A percentile compares a stretch with the other conserved stretches of the same genome.
These are phyloP conservation scores for Lordiphosa andalusiaca DNA, from an alignment of 2,888 invertebrate species.

Conservation along the genomic window DNA sequence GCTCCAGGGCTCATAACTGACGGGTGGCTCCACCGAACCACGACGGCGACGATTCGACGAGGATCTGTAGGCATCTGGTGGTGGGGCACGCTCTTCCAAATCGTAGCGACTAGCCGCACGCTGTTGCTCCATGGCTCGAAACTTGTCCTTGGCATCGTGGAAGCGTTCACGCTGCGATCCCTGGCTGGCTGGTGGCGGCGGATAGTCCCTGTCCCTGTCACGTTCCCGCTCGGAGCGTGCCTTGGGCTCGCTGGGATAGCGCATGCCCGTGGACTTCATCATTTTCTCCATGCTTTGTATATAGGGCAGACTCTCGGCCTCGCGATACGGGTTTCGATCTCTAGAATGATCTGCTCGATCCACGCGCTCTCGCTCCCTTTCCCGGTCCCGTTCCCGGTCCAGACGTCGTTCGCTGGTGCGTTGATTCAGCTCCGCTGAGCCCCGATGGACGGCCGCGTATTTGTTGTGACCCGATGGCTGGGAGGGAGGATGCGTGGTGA, in stretches of 20 bases:
- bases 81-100: slow-evolving; percentile 81
- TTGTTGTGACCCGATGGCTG: slow-evolving; percentile 66
- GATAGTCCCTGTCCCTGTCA: slow-evolving; percentile 17
- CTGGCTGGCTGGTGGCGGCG: slow-evolving; percentile 30
- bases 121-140: slow-evolving; percentile 87
- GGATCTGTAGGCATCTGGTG: slow-evolving; percentile 42
- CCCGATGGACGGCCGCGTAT: slow-evolving; percentile 68
- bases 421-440: slow-evolving; percentile 31
- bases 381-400: slow-evolving; percentile 51
- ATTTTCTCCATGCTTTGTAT: slow-evolving; percentile 80
- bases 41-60: slow-evolving; percentile 60
- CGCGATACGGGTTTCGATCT: slow-evolving; percentile 80
- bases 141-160: slow-evolving; percentile 92
- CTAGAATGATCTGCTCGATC: slow-evolving; percentile 69
- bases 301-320: slow-evolving; percentile 80
- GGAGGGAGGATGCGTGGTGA: slow-evolving; percentile 70
- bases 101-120: slow-evolving; percentile 79
- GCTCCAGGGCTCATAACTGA: slow-evolving; percentile 77
- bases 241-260: slow-evolving; percentile 56
- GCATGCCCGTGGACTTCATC: slow-evolving; percentile 80
- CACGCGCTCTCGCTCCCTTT: slow-evolving; percentile 50
- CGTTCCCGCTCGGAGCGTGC: slow-evolving; percentile 22
- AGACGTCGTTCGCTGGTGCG: slow-evolving; percentile 26
- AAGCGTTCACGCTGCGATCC: slow-evolving; percentile 89
- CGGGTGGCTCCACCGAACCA: slow-evolving; percentile 64